Base-by-base conservation (phyloP, 2,888 invertebrate species). In the Cephus rjabovi region DNA sequence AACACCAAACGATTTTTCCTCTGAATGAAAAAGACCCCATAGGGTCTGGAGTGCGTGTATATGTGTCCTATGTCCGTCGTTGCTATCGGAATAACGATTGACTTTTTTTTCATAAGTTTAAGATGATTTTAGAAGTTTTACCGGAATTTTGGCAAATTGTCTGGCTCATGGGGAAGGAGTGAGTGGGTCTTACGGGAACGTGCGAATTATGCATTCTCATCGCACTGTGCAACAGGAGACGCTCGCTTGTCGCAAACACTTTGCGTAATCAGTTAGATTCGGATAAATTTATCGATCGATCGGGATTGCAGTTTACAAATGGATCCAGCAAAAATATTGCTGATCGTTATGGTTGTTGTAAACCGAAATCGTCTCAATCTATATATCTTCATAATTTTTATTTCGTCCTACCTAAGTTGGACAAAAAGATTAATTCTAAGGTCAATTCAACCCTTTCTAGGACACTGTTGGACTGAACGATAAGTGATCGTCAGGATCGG, bases 1-100 rank as follows among this genome's bases (percentile, higher is more conserved):
- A 87, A 87, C 86, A 85, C 84, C 84, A 85, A 86, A 86, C 85
- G 83, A 87, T 87, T 87, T 82, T 84, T 80, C 76, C 81, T 82
- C 80, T 81, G 81, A 86, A 87, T 83, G 75, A 85, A 85, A 85
- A 83, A 79, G 78, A 81, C 80, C 79, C 81, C 80, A 31, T 34
- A 37, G 73, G 76, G 78, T 71, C 56, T 56, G 56, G 9, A 56
- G 56, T 56, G 6, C 6, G 56, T 15, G 56, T 56, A 9, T 56
- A 9, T 56, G 56, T 56, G 23, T 56, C 23, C 56, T 56, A 23
- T 23, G 9, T 56, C 56, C 9, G 23, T 56, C 56, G 23, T 23
- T 56, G 56, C 56, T 56, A 23, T 23, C 23, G 56, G 23, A 56
- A 56, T 56, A 56, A 56, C 56, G 9, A 56, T 15, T 56, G 56